phyloP scores from a whole-genome alignment of 2,113 vertebrate genomes.

The Lucifuga dentata region DNA sequence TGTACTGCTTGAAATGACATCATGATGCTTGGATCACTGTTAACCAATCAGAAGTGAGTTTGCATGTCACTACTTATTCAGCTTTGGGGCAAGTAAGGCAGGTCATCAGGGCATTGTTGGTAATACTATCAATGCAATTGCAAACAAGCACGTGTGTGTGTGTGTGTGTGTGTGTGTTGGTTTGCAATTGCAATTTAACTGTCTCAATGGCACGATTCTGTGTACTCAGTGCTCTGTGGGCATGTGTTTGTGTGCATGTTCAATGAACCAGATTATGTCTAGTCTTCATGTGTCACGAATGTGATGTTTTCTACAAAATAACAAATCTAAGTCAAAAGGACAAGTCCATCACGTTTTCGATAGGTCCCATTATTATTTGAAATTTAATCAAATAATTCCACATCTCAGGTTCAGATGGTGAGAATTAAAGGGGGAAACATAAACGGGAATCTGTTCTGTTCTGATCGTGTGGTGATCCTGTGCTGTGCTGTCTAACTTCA shows the following conservation, averaged over 20 bases:
- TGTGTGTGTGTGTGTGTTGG: no score
- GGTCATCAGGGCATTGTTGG: constrained; percentile 12
- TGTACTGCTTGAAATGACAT: constrained; percentile 36
- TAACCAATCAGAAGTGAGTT: constrained; percentile 25
- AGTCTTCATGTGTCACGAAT: neutral
- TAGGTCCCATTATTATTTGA: constrained; percentile 27
- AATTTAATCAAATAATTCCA: neutral
- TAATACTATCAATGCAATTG: neutral
- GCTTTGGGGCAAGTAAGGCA: constrained; percentile 16
- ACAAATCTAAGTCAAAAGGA: no score
- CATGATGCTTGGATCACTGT: constrained; percentile 37
- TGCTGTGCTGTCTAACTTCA: neutral
- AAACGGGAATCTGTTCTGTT: constrained; percentile 29
- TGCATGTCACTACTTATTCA: constrained; percentile 19
- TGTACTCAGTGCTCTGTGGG: no score
- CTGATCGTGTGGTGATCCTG: neutral
- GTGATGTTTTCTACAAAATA: neutral
- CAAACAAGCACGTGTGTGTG: neutral
- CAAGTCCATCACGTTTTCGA: constrained; percentile 21
- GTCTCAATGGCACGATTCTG: no score
- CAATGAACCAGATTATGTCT: neutral
- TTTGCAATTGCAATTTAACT: no score
- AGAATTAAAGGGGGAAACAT: constrained; percentile 2
- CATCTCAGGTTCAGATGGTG: constrained; percentile 45
- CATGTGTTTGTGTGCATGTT: neutral